Evolutionary conservation across 1,140 invertebrate species (phyloP), one percentile per base, ranked within the genome.

Genomic region (Macrobrachium rosenbergii): DNA sequence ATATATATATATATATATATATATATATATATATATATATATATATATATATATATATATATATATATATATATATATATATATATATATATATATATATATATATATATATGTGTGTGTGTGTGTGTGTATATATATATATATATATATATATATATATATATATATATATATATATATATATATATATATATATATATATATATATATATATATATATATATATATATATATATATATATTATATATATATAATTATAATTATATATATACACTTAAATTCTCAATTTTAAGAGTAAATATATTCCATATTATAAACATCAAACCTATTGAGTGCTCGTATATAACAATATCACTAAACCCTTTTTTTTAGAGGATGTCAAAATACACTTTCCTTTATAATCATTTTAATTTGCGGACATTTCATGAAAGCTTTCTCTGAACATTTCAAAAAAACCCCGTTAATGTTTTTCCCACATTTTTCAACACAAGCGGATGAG

Each of bases 161-260:
- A 69, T 28, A 69, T 69, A 69, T 69, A 69, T 69, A 69, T 69
- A 69, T 69, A 69, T 69, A 69, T 69, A 69, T 69, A 69, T 69
- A 69, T 69, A 69, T 69, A 69, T 69, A 17, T 17, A 69, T 21
- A 69, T 69, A 17, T 69, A 12, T 64, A 12, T 69, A 28, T 69
- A 69, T 69, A 69, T 69, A 69, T 28, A 69, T 69, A 69, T 69
- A 69, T 28, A 69, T 69, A 69, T 69, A 69, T 69, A 69, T 69
- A 69, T 69, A 69, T 69, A 69, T 69, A 69, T 69, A 69, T 69
- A 69, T n/a, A 69, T 69, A 69, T n/a, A 69, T 69, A n/a, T 21
- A 21, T 2, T 21, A 64, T 64, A 64, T 64, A 64, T 17, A 64
- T 64, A 21, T 21, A 64, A n/a, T n/a, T 64, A 64, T 64, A 64